Evolutionary conservation across 2,797 vertebrate species (phyloP).

Genomic region (Delichon dasypus): DNA sequence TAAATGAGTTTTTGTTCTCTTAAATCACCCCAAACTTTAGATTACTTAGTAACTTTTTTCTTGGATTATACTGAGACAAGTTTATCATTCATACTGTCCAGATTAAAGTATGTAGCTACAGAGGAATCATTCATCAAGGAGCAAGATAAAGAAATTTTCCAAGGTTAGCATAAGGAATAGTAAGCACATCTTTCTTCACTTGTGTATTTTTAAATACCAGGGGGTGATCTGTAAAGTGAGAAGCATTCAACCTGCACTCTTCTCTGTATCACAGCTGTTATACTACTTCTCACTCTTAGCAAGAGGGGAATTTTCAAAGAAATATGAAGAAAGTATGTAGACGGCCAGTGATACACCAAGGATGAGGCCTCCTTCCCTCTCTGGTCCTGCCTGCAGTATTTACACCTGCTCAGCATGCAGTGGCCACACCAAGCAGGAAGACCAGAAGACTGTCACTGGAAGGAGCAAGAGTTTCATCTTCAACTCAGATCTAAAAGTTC

Average conservation of each 20-base stretch:
- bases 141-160: not conserved
- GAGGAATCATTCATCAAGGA: not conserved
- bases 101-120: not conserved
- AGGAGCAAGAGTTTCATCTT: not conserved
- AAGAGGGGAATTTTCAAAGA: not conserved
- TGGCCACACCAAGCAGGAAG: not conserved
- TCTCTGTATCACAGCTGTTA: not conserved
- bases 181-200: not conserved
- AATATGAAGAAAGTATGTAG: not conserved
- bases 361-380: not conserved
- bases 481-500: not conserved
- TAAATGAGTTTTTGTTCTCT: not conserved
- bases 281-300: not conserved
- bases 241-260: not conserved
- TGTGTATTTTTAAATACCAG: not conserved
- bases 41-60: not conserved
- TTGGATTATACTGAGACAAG: not conserved
- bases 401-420: not conserved
- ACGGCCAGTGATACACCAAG: not conserved
- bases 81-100: not conserved
- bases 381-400: not conserved
- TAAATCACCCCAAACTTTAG: not conserved
- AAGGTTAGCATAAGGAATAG: not conserved
- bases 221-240: not conserved
- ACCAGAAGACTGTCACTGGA: not conserved